Evolutionary conservation across 2,113 vertebrate genomes (phyloP).

Genomic region (Neotoma lepida): DNA sequence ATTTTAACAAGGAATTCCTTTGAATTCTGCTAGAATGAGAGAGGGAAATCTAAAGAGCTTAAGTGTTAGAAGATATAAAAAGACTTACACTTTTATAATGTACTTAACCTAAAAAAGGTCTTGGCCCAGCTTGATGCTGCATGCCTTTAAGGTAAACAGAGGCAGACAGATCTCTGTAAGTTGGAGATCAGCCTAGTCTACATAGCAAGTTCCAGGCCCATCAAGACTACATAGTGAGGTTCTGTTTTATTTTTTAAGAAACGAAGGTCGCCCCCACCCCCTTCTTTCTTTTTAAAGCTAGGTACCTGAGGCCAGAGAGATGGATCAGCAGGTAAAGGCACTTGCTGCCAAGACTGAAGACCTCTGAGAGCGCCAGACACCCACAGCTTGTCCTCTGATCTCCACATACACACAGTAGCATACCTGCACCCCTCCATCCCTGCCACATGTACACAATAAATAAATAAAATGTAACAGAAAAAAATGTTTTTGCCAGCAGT

Average conservation of each 20-base stretch:
- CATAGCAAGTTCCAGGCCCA: neutral
- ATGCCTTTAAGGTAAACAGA: neutral
- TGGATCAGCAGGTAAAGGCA: neutral
- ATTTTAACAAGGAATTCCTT: slow-evolving; percentile 11
- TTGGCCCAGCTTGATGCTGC: neutral
- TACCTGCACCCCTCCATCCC: too few species aligned
- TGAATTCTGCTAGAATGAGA: slow-evolving; percentile 42
- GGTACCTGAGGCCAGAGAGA: neutral
- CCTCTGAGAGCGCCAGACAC: neutral
- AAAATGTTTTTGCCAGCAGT: neutral
- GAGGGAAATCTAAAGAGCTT: neutral
- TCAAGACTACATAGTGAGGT: neutral
- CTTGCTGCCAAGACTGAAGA: neutral
- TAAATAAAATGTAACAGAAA: neutral
- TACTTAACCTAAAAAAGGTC: neutral
- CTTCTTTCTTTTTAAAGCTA: neutral
- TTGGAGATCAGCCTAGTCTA: neutral
- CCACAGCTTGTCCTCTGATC: neutral
- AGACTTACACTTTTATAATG: slow-evolving; percentile 20
- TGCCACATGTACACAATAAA: neutral
- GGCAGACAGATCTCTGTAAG: neutral
- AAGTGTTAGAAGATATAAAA: slow-evolving; percentile 10
- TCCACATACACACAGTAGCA: neutral
- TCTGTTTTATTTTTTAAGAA: neutral
- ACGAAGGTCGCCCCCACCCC: neutral